Percentiles rank a stretch among this genome's conserved stretches.
phyloP scores from a whole-genome alignment of 2,888 invertebrate genomes.

The Blomia tropicalis region DNA sequence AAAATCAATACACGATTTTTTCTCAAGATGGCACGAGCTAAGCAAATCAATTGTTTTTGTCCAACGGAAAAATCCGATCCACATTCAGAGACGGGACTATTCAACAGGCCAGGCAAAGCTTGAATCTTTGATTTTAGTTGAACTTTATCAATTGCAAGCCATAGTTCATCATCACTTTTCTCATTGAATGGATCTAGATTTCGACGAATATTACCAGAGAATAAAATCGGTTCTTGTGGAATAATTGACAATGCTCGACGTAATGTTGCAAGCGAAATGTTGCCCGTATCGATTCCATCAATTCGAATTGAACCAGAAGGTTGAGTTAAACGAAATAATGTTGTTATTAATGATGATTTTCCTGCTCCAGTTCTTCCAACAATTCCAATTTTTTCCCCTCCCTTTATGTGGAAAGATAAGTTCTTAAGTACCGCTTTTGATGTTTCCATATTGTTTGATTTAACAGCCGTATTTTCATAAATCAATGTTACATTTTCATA shows the following conservation, averaged over 20 bases:
- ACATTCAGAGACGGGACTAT: constrained; percentile 32
- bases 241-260: constrained; percentile 71
- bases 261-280: constrained; percentile 47
- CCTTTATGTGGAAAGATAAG: constrained; percentile 36
- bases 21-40: constrained; percentile 68
- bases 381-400: constrained; percentile 48
- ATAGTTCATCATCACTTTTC: constrained; percentile 57
- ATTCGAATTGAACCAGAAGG: constrained; percentile 36
- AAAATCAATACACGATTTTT: constrained; percentile 67
- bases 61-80: constrained; percentile 39
- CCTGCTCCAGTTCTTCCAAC: constrained; percentile 64
- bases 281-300: constrained; percentile 37
- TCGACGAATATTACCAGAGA: constrained; percentile 65
- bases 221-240: constrained; percentile 76
- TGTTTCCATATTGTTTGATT: constrained; percentile 43
- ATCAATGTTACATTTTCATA: constrained; percentile 42
- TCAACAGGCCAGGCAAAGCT: constrained; percentile 48
- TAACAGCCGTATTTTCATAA: constrained; percentile 51
- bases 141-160: constrained; percentile 67
- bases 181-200: constrained; percentile 78
- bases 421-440: constrained; percentile 49
- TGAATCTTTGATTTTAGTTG: constrained; percentile 53
- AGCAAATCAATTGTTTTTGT: constrained; percentile 70
- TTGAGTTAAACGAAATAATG: constrained; percentile 40
- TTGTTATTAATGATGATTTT: constrained; percentile 39